A percentile compares a stretch with the other conserved stretches of the same genome.
Conservation (phyloP, 2,888 invertebrate species). For the Teleiodes luculella region DNA sequence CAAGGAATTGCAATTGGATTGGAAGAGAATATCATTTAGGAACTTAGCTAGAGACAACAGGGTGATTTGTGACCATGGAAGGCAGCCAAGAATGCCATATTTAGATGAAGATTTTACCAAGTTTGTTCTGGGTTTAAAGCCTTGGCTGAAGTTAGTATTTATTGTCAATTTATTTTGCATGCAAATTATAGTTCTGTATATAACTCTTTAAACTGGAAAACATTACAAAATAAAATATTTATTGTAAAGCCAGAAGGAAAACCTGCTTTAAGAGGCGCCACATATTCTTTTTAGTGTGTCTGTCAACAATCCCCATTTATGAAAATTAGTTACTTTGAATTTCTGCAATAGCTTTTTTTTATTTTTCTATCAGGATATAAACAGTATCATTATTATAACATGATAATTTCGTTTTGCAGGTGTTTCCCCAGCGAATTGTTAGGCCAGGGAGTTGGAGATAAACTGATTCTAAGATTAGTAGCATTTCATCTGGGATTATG, state of each 20-base stretch:
- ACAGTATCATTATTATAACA: too few relatives aligned
- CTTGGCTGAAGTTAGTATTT: constrained; percentile 81
- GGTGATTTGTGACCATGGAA: constrained; percentile 92
- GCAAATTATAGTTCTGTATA: too few relatives aligned
- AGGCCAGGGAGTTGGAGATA: constrained; percentile 93
- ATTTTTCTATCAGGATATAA: too few relatives aligned
- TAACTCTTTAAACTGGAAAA: too few relatives aligned
- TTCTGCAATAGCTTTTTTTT: too few relatives aligned
- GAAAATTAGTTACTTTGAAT: too few relatives aligned
- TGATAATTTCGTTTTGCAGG: constrained; percentile 57
- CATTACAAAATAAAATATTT: too few relatives aligned
- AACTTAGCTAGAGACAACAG: constrained; percentile 98
- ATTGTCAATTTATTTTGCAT: background rate
- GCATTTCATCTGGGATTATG: constrained; percentile 83
- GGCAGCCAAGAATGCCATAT: constrained; percentile 89
- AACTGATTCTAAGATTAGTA: constrained; percentile 88
- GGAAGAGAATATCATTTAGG: constrained; percentile 90
- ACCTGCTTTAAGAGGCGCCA: too few relatives aligned
- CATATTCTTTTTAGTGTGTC: too few relatives aligned
- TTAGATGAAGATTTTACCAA: constrained; percentile 84
- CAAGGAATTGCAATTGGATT: constrained; percentile 85
- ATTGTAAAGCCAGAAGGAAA: too few relatives aligned
- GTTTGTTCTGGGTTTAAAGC: constrained; percentile 80
- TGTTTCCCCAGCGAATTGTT: constrained; percentile 78
- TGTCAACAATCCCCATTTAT: too few relatives aligned